These are phyloP conservation scores for Berghia stephanieae DNA, from an alignment of 1,140 invertebrate genomes.

Conservation along the genomic window DNA sequence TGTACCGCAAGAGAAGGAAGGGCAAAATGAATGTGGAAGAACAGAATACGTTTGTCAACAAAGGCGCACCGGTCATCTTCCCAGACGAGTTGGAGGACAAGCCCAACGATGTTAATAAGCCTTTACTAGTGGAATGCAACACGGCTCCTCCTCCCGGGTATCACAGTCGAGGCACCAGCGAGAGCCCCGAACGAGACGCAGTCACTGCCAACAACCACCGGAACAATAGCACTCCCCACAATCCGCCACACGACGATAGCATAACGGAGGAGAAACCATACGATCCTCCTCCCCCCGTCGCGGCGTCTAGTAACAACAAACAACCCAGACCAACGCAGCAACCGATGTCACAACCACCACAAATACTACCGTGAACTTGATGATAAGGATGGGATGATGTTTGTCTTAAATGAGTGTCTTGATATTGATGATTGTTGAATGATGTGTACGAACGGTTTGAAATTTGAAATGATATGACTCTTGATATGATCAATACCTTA, in stretches of 20 bases:
- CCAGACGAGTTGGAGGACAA: slow-evolving; percentile 91
- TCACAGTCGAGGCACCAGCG: slow-evolving; percentile 70
- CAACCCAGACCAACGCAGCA: slow-evolving; percentile 54
- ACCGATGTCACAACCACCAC: slow-evolving; percentile 53
- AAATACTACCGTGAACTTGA: slow-evolving; percentile 55
- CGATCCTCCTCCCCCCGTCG: slow-evolving; percentile 83
- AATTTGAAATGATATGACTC: too few relatives aligned
- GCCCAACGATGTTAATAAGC: slow-evolving; percentile 83
- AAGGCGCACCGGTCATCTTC: slow-evolving; percentile 94
- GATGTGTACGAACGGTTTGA: too few relatives aligned
- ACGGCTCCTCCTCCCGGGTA: slow-evolving; percentile 85
- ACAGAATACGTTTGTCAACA: slow-evolving; percentile 79
- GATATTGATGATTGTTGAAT: too few relatives aligned
- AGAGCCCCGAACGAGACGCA: slow-evolving; percentile 60
- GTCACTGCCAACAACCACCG: slow-evolving; percentile 64
- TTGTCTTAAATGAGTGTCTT: too few relatives aligned
- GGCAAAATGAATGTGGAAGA: slow-evolving; percentile 81
- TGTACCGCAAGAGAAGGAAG: slow-evolving; percentile 84
- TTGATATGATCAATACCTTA: too few relatives aligned
- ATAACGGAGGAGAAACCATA: slow-evolving; percentile 71
- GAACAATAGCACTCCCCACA: slow-evolving; percentile 59
- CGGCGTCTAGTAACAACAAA: slow-evolving; percentile 70
- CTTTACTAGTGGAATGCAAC: slow-evolving; percentile 91
- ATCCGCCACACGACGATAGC: slow-evolving; percentile 60
- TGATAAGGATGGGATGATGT: too few relatives aligned